phyloP scores from a whole-genome alignment of 2,888 invertebrate genomes.

The Eutolmus rufibarbis region DNA sequence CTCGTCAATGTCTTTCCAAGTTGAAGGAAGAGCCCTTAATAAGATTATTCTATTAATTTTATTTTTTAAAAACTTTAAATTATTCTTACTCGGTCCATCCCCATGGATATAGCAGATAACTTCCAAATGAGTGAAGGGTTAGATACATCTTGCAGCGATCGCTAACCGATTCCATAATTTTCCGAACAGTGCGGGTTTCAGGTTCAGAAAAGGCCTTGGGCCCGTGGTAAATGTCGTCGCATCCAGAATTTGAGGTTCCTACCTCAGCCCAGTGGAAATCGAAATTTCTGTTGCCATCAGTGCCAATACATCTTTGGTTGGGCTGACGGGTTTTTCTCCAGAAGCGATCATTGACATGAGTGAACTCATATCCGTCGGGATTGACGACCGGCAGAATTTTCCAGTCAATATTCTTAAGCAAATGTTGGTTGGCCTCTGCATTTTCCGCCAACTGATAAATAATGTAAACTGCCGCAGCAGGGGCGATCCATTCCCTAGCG shows the following conservation, averaged over 20 bases:
- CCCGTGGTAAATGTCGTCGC: slow-evolving; percentile 69
- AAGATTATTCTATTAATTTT: neutral
- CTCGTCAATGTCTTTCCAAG: slow-evolving; percentile 60
- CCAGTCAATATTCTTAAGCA: slow-evolving; percentile 71
- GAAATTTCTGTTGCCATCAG: slow-evolving; percentile 73
- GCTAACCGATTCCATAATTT: slow-evolving; percentile 64
- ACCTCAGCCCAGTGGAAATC: slow-evolving; percentile 68
- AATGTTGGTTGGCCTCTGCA: slow-evolving; percentile 58
- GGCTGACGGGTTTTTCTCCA: slow-evolving; percentile 69
- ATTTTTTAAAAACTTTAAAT: neutral
- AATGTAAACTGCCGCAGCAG: slow-evolving; percentile 67
- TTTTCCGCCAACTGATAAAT: slow-evolving; percentile 68
- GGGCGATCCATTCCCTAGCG: slow-evolving; percentile 75
- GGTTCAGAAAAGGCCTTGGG: slow-evolving; percentile 69
- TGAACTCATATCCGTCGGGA: slow-evolving; percentile 76
- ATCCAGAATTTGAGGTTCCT: slow-evolving; percentile 61
- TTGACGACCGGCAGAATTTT: slow-evolving; percentile 72
- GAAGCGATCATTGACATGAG: slow-evolving; percentile 62
- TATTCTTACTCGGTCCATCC: slow-evolving; percentile 65
- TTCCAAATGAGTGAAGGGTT: slow-evolving; percentile 76
- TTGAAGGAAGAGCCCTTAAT: slow-evolving; percentile 60
- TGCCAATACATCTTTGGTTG: slow-evolving; percentile 64
- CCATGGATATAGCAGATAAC: slow-evolving; percentile 70
- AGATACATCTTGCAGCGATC: slow-evolving; percentile 69
- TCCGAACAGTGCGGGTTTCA: slow-evolving; percentile 68